Evolutionary conservation across 2,113 vertebrate genomes (phyloP), one percentile per base, ranked within the genome.

Genomic region (Caranx melampygus): DNA sequence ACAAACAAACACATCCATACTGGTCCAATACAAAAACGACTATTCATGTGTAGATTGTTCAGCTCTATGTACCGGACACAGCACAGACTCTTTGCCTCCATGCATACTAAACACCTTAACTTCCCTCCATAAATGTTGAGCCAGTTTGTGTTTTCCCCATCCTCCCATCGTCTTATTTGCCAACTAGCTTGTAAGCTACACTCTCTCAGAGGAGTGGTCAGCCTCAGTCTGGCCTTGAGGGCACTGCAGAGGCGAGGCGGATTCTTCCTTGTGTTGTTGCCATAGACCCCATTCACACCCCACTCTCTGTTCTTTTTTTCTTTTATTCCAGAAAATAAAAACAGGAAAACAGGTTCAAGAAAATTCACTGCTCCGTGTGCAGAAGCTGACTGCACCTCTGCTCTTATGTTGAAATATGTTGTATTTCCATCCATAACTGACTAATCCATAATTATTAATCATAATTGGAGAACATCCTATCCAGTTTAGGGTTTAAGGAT

Each of bases 101-200:
- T 82, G 72, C 63, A 77, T 65, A 73, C 21, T 76, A 57, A 69
- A 74, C 73, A 72, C 64, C 55, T 26, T 4, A 59, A 31, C 31
- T 63, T 70, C 52, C 20, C 31, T 67, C 64, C 14, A 68, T 44
- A 59, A 67, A 40, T 61, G 62, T 72, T 54, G 49, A 79, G 57
- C 51, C 57, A 60, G 55, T 82, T 61, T 81, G 65, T 66, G 64
- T 42, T 66, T 57, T 37, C 35, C 55, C 37, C 13, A 49, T 33
- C 33, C 31, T 67, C 18, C 26, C 20, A 44, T 55, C 57, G 64
- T 54, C 62, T 69, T 54, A 60, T 79, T 81, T 81, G 58, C 40
- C 45, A 26, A 37, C 34, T 34, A 79, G 62, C 67, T 45, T 52
- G 54, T 31, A 49, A 42, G 40, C 40, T 42, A 10, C 40, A 9